Evolutionary conservation across 2,797 vertebrate species (phyloP), one percentile per base, ranked within the genome.

Genomic region (Hirundo rustica): DNA sequence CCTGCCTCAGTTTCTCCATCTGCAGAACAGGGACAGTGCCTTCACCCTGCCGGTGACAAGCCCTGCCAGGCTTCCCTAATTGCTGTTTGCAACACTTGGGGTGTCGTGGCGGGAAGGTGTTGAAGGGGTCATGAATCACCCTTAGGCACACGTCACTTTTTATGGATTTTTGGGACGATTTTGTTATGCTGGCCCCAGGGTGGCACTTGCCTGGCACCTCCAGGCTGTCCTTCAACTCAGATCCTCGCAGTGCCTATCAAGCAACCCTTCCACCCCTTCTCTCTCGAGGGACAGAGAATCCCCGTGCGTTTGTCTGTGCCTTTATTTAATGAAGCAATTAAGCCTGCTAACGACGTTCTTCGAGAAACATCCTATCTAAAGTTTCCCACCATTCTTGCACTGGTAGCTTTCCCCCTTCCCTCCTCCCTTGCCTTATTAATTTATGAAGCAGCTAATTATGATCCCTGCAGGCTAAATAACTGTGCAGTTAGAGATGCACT

Each of bases 391-490:
- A 97, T 97, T 97, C 95, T 97, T 94, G 95, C 91, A 81, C 93
- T 96, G 95, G 95, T 90, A 93, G 96, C 89, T 97, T 84, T 96
- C 89, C 95, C 89, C 89, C 91, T 94, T 89, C 82, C 91, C 97
- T 93, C 93, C 96, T 91, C 95, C 97, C 96, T 78, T 96, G 90
- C 94, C 97, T 98, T 98, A 98, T 98, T 98, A 98, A 98, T 98
- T 98, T 98, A 97, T 97, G 96, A 98, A 97, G 96, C 95, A 93
- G 97, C 97, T 98, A 98, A 98, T 98, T 98, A 98, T 95, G 87
- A 97, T 95, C 95, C 97, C 98, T 97, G 93, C 67, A 81, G 98
- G 98, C 98, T 97, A 98, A 98, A 97, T 98, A 98, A 98, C 98
- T 98, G 97, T 98, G 97, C 97, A 98, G 97, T 98, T 98, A 98